phyloP scores from a whole-genome alignment of 2,888 invertebrate genomes.

The Brassicogethes aeneus region DNA sequence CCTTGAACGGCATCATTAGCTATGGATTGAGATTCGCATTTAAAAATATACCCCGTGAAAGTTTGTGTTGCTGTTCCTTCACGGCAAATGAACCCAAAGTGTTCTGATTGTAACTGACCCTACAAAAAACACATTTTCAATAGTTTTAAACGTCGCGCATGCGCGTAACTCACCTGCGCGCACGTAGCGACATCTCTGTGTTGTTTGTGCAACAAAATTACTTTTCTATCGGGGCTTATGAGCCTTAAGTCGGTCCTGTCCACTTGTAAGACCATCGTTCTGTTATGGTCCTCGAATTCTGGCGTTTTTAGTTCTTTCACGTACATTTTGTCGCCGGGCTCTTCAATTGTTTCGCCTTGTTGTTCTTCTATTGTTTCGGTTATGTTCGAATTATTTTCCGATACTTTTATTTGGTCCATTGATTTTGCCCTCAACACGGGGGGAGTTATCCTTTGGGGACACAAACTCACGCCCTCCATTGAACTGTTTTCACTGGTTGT shows the following conservation, averaged over 20 bases:
- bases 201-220: constrained; percentile 76
- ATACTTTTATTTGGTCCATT: neutral
- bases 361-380: neutral
- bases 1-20: constrained; percentile 65
- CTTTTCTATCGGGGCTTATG: constrained; percentile 89
- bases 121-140: constrained; percentile 30
- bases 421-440: neutral
- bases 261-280: constrained; percentile 90
- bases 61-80: constrained; percentile 52
- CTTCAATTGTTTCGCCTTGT: constrained; percentile 3
- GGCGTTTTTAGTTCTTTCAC: constrained; percentile 7
- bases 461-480: constrained; percentile 10
- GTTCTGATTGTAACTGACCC: constrained; percentile 72
- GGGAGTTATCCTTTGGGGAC: neutral
- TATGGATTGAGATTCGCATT: constrained; percentile 78
- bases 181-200: constrained; percentile 85
- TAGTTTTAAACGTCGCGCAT: too few species aligned
- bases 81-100: constrained; percentile 91
- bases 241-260: constrained; percentile 79
- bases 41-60: constrained; percentile 82
- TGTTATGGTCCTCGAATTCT: constrained; percentile 59
- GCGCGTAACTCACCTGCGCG: constrained; percentile 61
- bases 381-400: too few species aligned
- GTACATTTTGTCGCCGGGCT: constrained; percentile 6
- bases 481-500: constrained; percentile 20